phyloP scores from a whole-genome alignment of 2,113 vertebrate genomes.

The Deroptyus accipitrinus region DNA sequence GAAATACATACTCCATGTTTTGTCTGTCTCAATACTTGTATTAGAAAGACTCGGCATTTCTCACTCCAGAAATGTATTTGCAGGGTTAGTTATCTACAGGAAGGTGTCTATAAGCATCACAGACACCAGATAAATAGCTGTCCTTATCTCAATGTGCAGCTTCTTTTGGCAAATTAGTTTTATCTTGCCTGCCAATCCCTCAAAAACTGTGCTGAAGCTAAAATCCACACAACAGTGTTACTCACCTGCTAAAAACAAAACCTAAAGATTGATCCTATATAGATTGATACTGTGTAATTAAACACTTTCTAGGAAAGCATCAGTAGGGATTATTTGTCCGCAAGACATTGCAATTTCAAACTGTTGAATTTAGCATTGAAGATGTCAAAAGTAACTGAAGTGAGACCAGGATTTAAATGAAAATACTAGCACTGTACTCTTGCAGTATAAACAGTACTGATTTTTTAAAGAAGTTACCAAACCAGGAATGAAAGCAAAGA shows the following conservation, averaged over 20 bases:
- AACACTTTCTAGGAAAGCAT: not conserved
- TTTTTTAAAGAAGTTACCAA: not conserved
- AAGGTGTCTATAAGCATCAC: not conserved
- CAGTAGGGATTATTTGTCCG: not conserved
- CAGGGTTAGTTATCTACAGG: not conserved
- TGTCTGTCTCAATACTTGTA: not conserved
- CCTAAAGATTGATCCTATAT: not conserved
- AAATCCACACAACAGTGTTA: not conserved
- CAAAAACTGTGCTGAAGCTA: not conserved
- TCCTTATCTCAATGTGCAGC: not conserved
- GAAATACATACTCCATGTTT: not conserved
- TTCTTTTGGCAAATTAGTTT: not conserved
- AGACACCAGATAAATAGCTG: not conserved
- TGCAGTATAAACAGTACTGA: not conserved
- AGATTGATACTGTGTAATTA: not conserved
- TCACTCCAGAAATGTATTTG: not conserved
- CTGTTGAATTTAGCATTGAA: not conserved
- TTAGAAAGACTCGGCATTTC: not conserved
- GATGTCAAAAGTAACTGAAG: not conserved
- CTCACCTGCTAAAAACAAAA: not conserved
- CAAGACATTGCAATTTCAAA: not conserved
- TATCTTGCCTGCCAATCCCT: not conserved
- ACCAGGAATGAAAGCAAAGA: not conserved
- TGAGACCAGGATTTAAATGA: not conserved
- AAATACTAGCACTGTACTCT: not conserved